Conservation (phyloP, 2,797 vertebrate species). For the Labroides dimidiatus region DNA sequence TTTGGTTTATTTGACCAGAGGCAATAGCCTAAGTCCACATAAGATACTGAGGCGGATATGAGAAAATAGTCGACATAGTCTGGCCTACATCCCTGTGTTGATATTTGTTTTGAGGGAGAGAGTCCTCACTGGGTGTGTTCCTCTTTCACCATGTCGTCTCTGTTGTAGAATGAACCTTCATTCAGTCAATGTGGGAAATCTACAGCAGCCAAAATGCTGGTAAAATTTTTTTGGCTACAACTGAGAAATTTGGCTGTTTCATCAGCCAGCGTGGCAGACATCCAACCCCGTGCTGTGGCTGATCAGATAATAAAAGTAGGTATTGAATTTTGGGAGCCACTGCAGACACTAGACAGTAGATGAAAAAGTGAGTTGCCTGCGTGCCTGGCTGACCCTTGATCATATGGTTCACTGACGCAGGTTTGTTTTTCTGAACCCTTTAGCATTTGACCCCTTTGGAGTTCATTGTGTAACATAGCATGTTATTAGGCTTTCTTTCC, state of each 20-base stretch:
- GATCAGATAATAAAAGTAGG: constrained; percentile 48
- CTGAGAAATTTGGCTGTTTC: constrained; percentile 35
- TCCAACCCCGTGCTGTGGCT: constrained; percentile 39
- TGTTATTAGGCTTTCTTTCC: constrained; percentile 34
- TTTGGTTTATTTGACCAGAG: constrained; percentile 59
- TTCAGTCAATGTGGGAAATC: constrained; percentile 47
- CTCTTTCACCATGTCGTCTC: constrained; percentile 38
- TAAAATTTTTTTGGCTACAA: constrained; percentile 50
- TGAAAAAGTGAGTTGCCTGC: constrained; percentile 34
- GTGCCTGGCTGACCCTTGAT: constrained; percentile 21
- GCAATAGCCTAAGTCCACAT: constrained; percentile 50
- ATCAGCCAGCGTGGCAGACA: constrained; percentile 42
- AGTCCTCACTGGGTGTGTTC: constrained; percentile 59
- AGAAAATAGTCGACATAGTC: constrained; percentile 57
- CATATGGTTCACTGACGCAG: constrained; percentile 41
- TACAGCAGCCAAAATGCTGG: constrained; percentile 36
- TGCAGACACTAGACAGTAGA: constrained; percentile 35
- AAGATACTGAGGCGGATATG: constrained; percentile 66
- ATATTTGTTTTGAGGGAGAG: constrained; percentile 74
- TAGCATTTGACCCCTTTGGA: constrained; percentile 45
- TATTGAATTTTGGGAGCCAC: constrained; percentile 42
- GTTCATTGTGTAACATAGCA: constrained; percentile 47
- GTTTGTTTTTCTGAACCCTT: constrained; percentile 59
- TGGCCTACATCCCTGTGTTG: constrained; percentile 63
- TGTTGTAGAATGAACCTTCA: constrained; percentile 34